Evolutionary conservation across 2,888 invertebrate species (phyloP).

Genomic region (Metacarcinus magister): DNA sequence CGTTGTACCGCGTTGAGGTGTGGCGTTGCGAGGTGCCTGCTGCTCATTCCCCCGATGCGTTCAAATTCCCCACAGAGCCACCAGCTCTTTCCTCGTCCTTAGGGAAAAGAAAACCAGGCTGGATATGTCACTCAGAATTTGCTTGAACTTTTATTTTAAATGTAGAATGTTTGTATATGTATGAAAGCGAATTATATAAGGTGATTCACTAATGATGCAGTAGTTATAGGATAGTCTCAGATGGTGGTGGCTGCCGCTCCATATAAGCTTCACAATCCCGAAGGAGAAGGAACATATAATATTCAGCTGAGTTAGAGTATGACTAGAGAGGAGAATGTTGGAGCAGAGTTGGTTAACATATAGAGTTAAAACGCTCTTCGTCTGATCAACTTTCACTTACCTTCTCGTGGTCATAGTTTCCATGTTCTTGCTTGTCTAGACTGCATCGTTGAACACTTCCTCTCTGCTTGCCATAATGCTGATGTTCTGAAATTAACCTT

Average conservation of each 20-base stretch:
- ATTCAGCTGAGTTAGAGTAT: neutral
- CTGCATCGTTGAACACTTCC: neutral
- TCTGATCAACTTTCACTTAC: too few species aligned
- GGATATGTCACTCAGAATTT: neutral
- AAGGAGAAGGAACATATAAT: neutral
- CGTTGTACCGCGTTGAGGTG: neutral
- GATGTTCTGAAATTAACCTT: too few species aligned
- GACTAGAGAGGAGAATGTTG: neutral
- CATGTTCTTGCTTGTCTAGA: too few species aligned
- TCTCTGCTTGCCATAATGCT: too few species aligned
- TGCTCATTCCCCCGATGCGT: neutral
- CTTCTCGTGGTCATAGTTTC: too few species aligned
- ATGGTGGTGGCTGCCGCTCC: neutral
- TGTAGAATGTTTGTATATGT: too few species aligned
- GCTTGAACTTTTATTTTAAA: neutral
- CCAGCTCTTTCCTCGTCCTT: neutral
- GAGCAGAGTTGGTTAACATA: neutral
- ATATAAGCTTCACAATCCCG: neutral
- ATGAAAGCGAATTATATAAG: too few species aligned
- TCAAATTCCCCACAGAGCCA: constrained; percentile 2
- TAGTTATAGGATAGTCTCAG: neutral
- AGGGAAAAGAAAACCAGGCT: neutral
- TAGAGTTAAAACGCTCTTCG: too few species aligned
- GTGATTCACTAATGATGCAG: too few species aligned
- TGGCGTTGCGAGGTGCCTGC: neutral